phyloP scores from a whole-genome alignment of 2,888 invertebrate species.

The Nesidiocoris tenuis region DNA sequence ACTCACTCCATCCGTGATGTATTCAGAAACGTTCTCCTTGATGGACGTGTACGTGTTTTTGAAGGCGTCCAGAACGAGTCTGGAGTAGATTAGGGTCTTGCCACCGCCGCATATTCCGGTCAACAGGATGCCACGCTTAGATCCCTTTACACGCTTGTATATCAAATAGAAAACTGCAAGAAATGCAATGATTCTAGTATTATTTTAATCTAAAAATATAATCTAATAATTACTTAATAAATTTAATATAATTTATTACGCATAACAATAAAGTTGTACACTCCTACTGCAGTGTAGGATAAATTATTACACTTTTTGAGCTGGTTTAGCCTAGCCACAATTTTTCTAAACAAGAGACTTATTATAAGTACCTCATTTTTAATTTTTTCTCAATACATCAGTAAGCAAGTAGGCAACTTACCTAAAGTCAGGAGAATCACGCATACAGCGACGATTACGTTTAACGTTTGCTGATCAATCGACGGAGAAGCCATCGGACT shows the following conservation, averaged over 20 bases:
- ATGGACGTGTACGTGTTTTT: constrained; percentile 85
- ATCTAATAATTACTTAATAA: too few relatives aligned
- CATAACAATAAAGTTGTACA: too few relatives aligned
- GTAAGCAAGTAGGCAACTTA: too few relatives aligned
- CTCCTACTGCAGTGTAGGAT: too few relatives aligned
- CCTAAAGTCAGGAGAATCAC: constrained; percentile 54
- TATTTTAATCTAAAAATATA: too few relatives aligned
- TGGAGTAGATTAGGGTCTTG: constrained; percentile 83
- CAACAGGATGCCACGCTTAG: constrained; percentile 68
- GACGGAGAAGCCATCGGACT: neutral
- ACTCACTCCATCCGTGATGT: constrained; percentile 63
- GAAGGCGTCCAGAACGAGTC: constrained; percentile 70
- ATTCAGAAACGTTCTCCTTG: constrained; percentile 77
- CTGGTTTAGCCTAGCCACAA: too few relatives aligned
- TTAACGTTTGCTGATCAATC: neutral
- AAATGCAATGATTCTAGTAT: neutral
- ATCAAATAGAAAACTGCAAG: constrained; percentile 51
- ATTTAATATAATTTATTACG: too few relatives aligned
- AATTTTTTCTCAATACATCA: too few relatives aligned
- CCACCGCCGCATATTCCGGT: constrained; percentile 87
- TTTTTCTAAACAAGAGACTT: too few relatives aligned
- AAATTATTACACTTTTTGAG: too few relatives aligned
- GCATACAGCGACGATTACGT: constrained; percentile 53
- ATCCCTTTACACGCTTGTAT: constrained; percentile 62
- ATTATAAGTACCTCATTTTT: too few relatives aligned